Base-by-base conservation (phyloP, 2,113 vertebrate genomes). In the Hemichromis elongatus region DNA sequence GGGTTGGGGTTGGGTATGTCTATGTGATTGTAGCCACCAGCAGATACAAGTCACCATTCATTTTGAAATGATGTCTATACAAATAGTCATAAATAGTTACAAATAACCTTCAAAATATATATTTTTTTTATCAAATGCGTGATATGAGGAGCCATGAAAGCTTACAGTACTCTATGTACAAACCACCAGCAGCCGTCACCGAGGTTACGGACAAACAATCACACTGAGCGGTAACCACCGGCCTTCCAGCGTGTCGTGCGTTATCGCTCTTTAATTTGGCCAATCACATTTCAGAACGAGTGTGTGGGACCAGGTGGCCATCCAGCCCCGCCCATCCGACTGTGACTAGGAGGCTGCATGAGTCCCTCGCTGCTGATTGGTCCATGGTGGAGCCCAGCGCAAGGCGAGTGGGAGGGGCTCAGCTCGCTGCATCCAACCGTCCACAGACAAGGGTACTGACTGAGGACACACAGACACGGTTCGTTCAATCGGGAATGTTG, bases 361-460 rank as follows among this genome's bases (percentile, higher is more conserved):
- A 94, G 94, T 1, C 88, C 90, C 56, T 98, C 98, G 77, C 95
- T 86, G 57, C 92, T 93, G 83, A 96, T 91, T 30, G 96, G 86
- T 55, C 94, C 77, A 1, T 96, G 89, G 59, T 96, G 89, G 50
- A 96, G 89, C 81, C 96, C 4, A 40, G 91, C 12, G 92, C 93
- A 95, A 0, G 96, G 94, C 0, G 96, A 93, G 4, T 96, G 90
- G 68, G 97, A 35, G 56, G 97, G 92, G 18, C 96, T 94, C 56
- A 95, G 87, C 13, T 96, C 97, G 3, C 94, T 88, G 70, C 97
- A 96, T 7, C 97, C 95, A 83, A 98, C 95, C 13, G 97, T 97
- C 98, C 98, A 99, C 80, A 99, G 96, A 91, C 97, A 99, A 0
- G 97, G 97, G 75, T 97, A 98, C 92, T 97, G 97, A 93, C 98